Percentiles rank a stretch among this genome's conserved stretches.
Conservation (phyloP, 2,797 vertebrate genomes). For the Meda fulgida region DNA sequence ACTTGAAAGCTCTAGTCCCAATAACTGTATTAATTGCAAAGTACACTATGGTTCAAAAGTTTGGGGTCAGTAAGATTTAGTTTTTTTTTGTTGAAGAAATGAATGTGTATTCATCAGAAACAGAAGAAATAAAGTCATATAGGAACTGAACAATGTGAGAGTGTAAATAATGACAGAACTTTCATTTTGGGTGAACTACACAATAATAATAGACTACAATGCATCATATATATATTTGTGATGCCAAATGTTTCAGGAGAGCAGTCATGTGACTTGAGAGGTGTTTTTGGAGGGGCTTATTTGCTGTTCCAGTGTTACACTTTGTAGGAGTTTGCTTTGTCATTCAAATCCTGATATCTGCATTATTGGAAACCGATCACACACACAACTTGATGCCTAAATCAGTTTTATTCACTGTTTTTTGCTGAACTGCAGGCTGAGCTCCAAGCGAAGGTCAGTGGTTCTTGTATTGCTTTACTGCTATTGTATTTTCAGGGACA, state of each 20-base stretch:
- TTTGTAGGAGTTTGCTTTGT: background rate
- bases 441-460: conserved; percentile 2
- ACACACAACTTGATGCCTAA: background rate
- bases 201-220: background rate
- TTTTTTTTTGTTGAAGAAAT: background rate
- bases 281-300: background rate
- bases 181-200: background rate
- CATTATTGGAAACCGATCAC: conserved; percentile 2
- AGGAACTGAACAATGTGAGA: background rate
- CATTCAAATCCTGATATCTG: conserved; percentile 7
- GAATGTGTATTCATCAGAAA: too few species aligned
- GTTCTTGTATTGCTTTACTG: conserved; percentile 30
- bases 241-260: background rate
- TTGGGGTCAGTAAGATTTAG: background rate
- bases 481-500: conserved; percentile 35
- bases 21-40: background rate
- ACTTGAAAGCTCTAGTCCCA: background rate
- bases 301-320: background rate
- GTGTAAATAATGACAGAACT: background rate
- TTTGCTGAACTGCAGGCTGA: conserved; percentile 30
- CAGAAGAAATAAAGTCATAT: background rate
- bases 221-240: background rate
- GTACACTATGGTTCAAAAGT: background rate
- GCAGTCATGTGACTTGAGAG: background rate
- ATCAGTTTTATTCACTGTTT: background rate